Evolutionary conservation across 2,113 vertebrate genomes (phyloP).

Genomic region (Brachyistius frenatus): DNA sequence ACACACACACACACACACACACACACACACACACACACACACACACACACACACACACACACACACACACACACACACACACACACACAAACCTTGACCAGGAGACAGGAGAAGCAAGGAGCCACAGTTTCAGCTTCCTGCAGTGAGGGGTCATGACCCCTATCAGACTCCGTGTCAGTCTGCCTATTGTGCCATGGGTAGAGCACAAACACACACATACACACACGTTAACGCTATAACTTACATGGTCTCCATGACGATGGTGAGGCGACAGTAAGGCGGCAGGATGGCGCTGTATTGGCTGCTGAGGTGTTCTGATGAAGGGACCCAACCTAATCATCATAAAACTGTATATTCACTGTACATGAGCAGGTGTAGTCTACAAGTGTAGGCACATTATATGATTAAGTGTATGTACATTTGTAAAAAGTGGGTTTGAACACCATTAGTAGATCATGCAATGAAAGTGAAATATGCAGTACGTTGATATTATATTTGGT

Average conservation of each 20-base stretch:
- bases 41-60: constrained; percentile 8
- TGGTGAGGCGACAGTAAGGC: constrained; percentile 95
- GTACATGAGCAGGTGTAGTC: constrained; percentile 15
- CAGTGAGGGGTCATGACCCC: constrained; percentile 92
- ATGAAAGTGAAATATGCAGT: background rate
- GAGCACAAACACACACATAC: constrained; percentile 53
- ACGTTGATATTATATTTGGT: background rate
- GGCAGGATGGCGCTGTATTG: constrained; percentile 89
- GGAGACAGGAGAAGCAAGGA: constrained; percentile 82
- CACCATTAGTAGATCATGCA: background rate
- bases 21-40: background rate
- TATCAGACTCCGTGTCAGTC: constrained; percentile 99
- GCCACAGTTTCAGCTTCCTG: constrained; percentile 83
- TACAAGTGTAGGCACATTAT: constrained; percentile 10
- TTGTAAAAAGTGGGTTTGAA: background rate
- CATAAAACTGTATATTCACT: constrained; percentile 42
- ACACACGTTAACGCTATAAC: constrained; percentile 86
- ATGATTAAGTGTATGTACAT: background rate
- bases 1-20: background rate
- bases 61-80: constrained; percentile 34
- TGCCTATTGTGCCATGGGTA: constrained; percentile 90
- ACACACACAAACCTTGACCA: constrained; percentile 84
- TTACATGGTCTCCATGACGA: constrained; percentile 98
- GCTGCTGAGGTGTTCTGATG: constrained; percentile 78
- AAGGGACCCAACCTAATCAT: constrained; percentile 39